phyloP scores from a whole-genome alignment of 2,888 invertebrate species.

The Eupithecia subumbrata region DNA sequence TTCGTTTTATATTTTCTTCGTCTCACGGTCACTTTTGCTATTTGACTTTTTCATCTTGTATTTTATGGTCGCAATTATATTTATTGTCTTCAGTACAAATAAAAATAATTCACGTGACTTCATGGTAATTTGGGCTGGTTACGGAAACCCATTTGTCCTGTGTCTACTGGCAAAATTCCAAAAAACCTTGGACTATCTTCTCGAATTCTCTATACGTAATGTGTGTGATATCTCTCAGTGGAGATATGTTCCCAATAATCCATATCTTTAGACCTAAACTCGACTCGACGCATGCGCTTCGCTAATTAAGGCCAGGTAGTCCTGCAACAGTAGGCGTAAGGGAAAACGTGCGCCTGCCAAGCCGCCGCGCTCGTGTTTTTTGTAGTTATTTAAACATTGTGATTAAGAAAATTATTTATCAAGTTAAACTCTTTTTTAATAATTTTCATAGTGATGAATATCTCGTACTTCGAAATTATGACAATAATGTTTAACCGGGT shows the following conservation, averaged over 20 bases:
- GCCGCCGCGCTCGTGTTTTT: too few species aligned
- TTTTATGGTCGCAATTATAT: background rate
- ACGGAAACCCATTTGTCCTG: slow-evolving; percentile 10
- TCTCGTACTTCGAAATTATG: too few species aligned
- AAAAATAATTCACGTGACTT: background rate
- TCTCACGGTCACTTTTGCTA: background rate
- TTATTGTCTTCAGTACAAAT: background rate
- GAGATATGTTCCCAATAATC: background rate
- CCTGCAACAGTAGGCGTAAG: too few species aligned
- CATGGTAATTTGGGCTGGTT: background rate
- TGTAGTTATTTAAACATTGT: too few species aligned
- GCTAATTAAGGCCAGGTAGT: too few species aligned
- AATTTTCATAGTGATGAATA: too few species aligned
- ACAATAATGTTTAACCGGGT: too few species aligned
- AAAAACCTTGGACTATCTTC: background rate
- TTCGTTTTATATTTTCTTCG: slow-evolving; percentile 1
- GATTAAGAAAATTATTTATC: too few species aligned
- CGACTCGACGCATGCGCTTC: background rate
- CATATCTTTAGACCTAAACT: background rate
- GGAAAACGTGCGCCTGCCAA: too few species aligned
- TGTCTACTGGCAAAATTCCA: slow-evolving; percentile 4
- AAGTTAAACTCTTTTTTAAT: too few species aligned
- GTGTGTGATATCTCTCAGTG: background rate
- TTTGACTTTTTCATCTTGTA: slow-evolving; percentile 4
- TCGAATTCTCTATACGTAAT: background rate